These are phyloP conservation scores for Geodia barretti DNA, from an alignment of 37 sponge, comb jelly and placozoan genomes.

Conservation along the genomic window DNA sequence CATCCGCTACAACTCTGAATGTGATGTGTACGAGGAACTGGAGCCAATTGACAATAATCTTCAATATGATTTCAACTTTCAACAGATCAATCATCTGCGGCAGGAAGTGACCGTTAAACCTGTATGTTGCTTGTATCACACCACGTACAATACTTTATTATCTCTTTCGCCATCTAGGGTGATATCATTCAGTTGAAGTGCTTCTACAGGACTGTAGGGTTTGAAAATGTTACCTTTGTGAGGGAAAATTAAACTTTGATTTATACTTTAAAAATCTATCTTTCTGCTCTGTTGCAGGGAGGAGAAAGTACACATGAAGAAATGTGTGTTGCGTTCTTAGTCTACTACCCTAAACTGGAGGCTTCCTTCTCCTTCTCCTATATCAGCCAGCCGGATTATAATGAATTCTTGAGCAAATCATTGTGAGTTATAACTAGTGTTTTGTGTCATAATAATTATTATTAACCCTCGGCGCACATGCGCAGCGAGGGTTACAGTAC, in stretches of 20 bases:
- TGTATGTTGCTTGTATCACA: not conserved
- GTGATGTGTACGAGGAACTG: no score
- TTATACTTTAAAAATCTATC: not conserved
- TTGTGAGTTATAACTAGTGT: not conserved
- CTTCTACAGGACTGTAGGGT: not conserved
- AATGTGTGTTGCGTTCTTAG: not conserved
- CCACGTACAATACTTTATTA: not conserved
- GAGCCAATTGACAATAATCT: no score
- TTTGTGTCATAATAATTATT: not conserved
- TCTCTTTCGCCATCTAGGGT: not conserved
- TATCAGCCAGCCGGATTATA: no score
- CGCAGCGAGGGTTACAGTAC: not conserved
- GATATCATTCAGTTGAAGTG: no score
- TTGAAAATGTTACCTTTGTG: not conserved
- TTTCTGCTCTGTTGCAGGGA: not conserved
- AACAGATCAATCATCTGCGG: no score
- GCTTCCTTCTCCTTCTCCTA: no score
- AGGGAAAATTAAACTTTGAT: not conserved
- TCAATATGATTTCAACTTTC: no score
- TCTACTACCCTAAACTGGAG: constrained; percentile 31
- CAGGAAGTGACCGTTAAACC: no score
- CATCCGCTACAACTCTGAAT: no score
- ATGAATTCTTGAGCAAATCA: no score
- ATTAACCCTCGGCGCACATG: not conserved
- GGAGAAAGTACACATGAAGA: constrained; percentile 11